These are phyloP conservation scores for Lepidonotus clava DNA, from an alignment of 2,888 invertebrate species.

Conservation along the genomic window DNA sequence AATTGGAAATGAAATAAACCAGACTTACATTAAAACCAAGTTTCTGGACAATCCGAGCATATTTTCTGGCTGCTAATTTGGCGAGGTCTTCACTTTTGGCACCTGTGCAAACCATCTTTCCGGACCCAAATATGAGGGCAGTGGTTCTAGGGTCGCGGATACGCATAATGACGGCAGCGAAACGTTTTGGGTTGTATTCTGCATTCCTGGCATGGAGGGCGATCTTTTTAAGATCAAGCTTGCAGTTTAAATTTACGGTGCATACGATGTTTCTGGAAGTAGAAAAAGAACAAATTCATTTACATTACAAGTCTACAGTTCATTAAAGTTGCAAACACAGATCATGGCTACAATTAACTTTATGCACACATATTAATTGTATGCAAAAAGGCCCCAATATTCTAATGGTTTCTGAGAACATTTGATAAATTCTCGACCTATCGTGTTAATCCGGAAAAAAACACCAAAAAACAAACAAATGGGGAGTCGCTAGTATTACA, in stretches of 20 bases:
- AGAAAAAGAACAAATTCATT: conserved; percentile 26
- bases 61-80: conserved; percentile 89
- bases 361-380: no score
- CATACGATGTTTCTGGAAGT: conserved; percentile 95
- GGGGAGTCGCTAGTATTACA: no score
- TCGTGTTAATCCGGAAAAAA: no score
- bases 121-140: conserved; percentile 90
- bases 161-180: conserved; percentile 98
- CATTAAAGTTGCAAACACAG: conserved; percentile 13
- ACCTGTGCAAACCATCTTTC: conserved; percentile 93
- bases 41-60: conserved; percentile 91
- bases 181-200: conserved; percentile 99
- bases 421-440: no score
- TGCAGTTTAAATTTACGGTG: conserved; percentile 96
- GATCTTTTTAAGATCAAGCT: conserved; percentile 97
- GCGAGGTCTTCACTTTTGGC: conserved; percentile 92
- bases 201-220: conserved; percentile 98
- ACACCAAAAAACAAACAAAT: no score
- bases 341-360: conserved; percentile 55
- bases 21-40: conserved; percentile 85
- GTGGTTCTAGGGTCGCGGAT: conserved; percentile 91
- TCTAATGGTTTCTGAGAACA: no score
- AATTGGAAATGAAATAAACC: no score
- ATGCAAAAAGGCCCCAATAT: no score
- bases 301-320: neutral